Evolutionary conservation across 2,888 invertebrate genomes (phyloP), one percentile per base, ranked within the genome.

Genomic region (Cantharis rustica): DNA sequence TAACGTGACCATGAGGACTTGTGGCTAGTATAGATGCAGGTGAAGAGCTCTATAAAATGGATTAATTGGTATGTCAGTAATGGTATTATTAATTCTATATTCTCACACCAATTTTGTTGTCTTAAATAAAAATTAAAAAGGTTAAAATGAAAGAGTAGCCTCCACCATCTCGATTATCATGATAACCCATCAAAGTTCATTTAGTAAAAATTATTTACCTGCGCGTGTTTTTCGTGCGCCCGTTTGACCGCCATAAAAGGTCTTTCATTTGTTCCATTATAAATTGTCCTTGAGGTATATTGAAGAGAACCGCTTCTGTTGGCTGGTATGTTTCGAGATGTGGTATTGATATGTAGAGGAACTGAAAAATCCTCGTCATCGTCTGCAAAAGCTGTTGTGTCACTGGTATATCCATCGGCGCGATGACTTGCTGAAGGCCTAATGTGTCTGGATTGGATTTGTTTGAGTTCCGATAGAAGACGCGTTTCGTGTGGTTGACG

Each of bases 391-490:
- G 94, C 93, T 64, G 94, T 94, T 23, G 94, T 94, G 85, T 95
- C 95, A 85, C 94, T 94, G 64, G 94, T 93, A 86, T 95, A 94
- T 64, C 94, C 95, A 84, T 94, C 95, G 85, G 93, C 90, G 79
- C 93, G 84, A 79, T 89, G 89, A 79, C 88, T 89, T 27, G 88
- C 89, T 15, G 88, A 88, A 13, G 88, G 89, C 70, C 88, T 82
- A 84, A 86, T 86, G 75, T 88, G 86, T 64, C 88, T 82, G 13
- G 86, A 82, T 81, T 91, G 91, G 15, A 91, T 88, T 73, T 87
- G 89, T 68, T 91, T 87, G 71, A 93, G 86, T 85, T 93, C 92
- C 5, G 90, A 90, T 80, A 92, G 88, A 75, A 93, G 89, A 31
- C 91, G 89, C 79, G 91, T 90, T 88, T 95, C 95, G 86, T 93